These are phyloP conservation scores for Salarias fasciatus DNA, from an alignment of 2,797 vertebrate genomes.

Conservation along the genomic window DNA sequence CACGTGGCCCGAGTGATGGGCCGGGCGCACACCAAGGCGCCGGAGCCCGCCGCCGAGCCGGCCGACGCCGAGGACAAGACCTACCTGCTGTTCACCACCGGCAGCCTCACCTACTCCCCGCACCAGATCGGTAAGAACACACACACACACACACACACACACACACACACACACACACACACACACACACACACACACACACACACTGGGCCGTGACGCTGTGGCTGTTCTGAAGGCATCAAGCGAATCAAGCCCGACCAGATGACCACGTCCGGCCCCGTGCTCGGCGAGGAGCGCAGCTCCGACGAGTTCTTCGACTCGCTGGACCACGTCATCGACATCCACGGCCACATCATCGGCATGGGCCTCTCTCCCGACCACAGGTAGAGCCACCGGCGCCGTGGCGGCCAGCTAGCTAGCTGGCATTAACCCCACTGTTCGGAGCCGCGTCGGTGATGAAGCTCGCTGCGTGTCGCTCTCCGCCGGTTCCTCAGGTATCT, in stretches of 20 bases:
- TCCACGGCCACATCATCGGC: slow-evolving; percentile 96
- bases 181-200: no score
- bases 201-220: no score
- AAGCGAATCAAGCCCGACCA: slow-evolving; percentile 96
- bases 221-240: slow-evolving; percentile 91
- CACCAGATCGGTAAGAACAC: slow-evolving; percentile 98
- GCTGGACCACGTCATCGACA: slow-evolving; percentile 94
- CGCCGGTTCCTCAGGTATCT: slow-evolving; percentile 88
- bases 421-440: no score
- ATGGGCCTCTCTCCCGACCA: slow-evolving; percentile 99
- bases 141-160: no score
- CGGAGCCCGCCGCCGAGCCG: slow-evolving; percentile 62
- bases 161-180: no score
- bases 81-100: slow-evolving; percentile 96
- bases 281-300: slow-evolving; percentile 91
- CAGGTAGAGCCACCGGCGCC: no score
- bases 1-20: slow-evolving; percentile 90
- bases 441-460: no score
- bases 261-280: slow-evolving; percentile 94
- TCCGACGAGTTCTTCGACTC: slow-evolving; percentile 95
- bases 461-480: no score
- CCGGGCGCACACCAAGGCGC: slow-evolving; percentile 83
- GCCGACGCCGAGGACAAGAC: slow-evolving; percentile 86
- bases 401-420: no score
- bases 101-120: slow-evolving; percentile 96